Base-by-base conservation (phyloP, 64 coral and sea anemone species). In the Anthopleura sola region DNA sequence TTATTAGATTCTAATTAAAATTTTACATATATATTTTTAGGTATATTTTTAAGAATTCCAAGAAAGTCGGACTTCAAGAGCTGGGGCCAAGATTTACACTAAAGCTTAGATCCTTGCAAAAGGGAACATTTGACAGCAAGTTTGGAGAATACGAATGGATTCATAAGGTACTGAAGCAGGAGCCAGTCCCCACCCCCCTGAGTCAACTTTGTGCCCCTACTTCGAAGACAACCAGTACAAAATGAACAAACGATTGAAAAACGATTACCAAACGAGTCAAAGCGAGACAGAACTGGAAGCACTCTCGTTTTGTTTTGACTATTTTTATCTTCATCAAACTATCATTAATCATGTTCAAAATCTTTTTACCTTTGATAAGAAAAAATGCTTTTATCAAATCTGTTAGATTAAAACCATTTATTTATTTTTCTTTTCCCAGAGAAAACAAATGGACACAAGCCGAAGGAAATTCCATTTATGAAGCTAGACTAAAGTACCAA, bases 131-230 rank as follows among this genome's bases (percentile, higher is more conserved):
- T 90, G 97, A 99, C 36, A 86, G 92, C 15, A 94, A 94, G 49
- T 99, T 86, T 87, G 97, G 97, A 49, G 89, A 99, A 78, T 99
- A 94, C 69, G 97, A 99, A 60, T 99, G 97, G 97, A 90, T 95
- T 46, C 92, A 99, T 32, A 99, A 99, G 93, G 97, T 99, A 83
- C 20, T 13, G 20, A 8, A 48, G 2, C n/a, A n/a, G n/a, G n/a
- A n/a, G n/a, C n/a, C n/a, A n/a, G n/a, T n/a, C n/a, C n/a, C n/a
- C n/a, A n/a, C n/a, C n/a, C n/a, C 17, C 36, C 36, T 40, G 26
- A 44, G 2, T 6, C 40, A 44, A n/a, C n/a, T n/a, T n/a, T n/a
- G n/a, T n/a, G n/a, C n/a, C n/a, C n/a, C n/a, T n/a, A n/a, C n/a
- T n/a, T n/a, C n/a, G n/a, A n/a, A n/a, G n/a, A n/a, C n/a, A n/a